Evolutionary conservation across 1,140 invertebrate genomes (phyloP).

Genomic region (Thalassaphorura encarpata): DNA sequence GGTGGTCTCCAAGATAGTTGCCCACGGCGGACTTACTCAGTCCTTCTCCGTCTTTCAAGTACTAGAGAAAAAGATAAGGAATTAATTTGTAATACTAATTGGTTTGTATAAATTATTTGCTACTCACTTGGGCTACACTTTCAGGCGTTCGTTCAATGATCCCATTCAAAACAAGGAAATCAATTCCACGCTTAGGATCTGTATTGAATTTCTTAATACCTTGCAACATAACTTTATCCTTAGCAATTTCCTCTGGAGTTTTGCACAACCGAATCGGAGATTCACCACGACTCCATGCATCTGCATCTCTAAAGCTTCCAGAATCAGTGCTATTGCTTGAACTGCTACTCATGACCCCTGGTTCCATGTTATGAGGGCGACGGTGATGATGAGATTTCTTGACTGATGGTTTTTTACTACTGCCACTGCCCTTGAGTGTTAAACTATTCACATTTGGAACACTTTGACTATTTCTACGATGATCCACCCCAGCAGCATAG

Average conservation of each 20-base stretch:
- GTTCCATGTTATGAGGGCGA: slow-evolving; percentile 1
- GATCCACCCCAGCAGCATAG: no score
- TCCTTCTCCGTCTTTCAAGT: slow-evolving; percentile 43
- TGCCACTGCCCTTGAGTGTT: no score
- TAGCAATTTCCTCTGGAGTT: neutral
- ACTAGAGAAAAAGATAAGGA: slow-evolving; percentile 31
- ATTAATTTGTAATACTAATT: neutral
- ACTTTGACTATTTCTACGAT: neutral
- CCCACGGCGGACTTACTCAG: slow-evolving; percentile 47
- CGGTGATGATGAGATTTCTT: no score
- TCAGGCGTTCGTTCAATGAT: slow-evolving; percentile 80
- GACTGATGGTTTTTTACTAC: no score
- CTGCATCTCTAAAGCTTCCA: neutral
- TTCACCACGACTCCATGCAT: no score
- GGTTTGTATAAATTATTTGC: neutral
- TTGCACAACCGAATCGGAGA: neutral
- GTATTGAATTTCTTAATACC: slow-evolving; percentile 91
- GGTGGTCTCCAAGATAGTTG: slow-evolving; percentile 44
- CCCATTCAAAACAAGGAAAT: slow-evolving; percentile 90
- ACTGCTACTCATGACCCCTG: slow-evolving; percentile 3
- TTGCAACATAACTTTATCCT: slow-evolving; percentile 14
- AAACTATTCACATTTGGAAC: slow-evolving; percentile 4
- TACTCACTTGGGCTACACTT: slow-evolving; percentile 65
- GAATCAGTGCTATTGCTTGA: neutral
- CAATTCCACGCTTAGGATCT: slow-evolving; percentile 98